Evolutionary conservation across 2,797 vertebrate genomes (phyloP).

Genomic region (Streptopelia turtur): DNA sequence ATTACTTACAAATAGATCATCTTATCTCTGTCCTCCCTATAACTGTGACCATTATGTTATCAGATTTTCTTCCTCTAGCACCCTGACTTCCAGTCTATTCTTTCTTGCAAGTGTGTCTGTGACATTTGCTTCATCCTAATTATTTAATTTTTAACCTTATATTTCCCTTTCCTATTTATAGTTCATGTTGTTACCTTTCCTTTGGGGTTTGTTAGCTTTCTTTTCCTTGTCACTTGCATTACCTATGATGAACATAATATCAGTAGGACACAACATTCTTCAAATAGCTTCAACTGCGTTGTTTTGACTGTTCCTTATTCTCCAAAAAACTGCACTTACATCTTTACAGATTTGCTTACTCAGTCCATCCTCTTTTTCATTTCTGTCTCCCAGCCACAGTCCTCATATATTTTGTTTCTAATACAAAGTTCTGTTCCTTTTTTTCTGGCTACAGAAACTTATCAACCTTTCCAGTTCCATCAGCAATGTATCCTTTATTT

Average conservation of each 20-base stretch:
- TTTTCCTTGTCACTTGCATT: neutral
- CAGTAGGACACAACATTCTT: neutral
- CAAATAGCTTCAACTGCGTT: neutral
- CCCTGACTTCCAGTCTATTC: neutral
- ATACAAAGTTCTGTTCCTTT: neutral
- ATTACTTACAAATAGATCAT: neutral
- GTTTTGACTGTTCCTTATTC: neutral
- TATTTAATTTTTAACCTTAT: slow-evolving; percentile 14
- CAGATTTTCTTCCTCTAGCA: neutral
- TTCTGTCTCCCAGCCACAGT: neutral
- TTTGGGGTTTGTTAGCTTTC: neutral
- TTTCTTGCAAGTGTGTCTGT: neutral
- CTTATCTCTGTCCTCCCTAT: neutral
- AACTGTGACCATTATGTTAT: neutral
- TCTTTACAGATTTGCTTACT: neutral
- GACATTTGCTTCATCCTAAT: neutral
- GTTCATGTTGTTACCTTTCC: neutral
- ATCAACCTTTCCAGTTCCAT: neutral
- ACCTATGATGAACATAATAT: neutral
- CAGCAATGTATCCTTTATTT: neutral
- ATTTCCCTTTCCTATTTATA: slow-evolving; percentile 8
- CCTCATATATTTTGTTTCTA: neutral
- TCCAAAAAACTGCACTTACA: neutral
- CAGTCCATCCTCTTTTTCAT: neutral
- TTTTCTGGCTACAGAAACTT: neutral